Conservation (phyloP, 2,888 invertebrate genomes). For the Glyphotaelius pellucidus region DNA sequence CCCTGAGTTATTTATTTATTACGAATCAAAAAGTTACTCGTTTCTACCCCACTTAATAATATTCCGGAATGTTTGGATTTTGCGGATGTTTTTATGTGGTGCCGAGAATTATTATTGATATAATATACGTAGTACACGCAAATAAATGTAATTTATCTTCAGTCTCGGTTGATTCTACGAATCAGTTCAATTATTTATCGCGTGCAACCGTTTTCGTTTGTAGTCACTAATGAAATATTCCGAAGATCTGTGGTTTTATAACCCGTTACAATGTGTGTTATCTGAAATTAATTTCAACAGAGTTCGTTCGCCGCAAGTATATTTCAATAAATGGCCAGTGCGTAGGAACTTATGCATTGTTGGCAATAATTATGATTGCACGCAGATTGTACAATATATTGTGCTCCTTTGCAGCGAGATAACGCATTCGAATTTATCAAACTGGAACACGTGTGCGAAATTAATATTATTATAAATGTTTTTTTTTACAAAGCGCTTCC, state of each 20-base stretch:
- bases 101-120: too few species aligned
- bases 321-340: neutral
- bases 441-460: conserved; percentile 3
- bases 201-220: too few species aligned
- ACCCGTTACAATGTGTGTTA: neutral
- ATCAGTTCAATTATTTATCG: neutral
- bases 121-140: too few species aligned
- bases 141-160: too few species aligned
- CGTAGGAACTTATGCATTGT: neutral
- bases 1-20: too few species aligned
- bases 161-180: neutral
- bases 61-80: neutral
- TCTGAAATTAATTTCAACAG: neutral
- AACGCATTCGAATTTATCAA: conserved; percentile 18
- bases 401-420: neutral
- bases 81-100: too few species aligned
- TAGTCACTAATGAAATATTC: neutral
- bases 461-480: neutral
- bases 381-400: neutral
- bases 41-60: neutral
- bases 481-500: neutral
- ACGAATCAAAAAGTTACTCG: too few species aligned
- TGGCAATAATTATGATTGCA: neutral
- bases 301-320: neutral
- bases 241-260: neutral